phyloP scores from a whole-genome alignment of 2,113 vertebrate genomes.

The Abramis brama region DNA sequence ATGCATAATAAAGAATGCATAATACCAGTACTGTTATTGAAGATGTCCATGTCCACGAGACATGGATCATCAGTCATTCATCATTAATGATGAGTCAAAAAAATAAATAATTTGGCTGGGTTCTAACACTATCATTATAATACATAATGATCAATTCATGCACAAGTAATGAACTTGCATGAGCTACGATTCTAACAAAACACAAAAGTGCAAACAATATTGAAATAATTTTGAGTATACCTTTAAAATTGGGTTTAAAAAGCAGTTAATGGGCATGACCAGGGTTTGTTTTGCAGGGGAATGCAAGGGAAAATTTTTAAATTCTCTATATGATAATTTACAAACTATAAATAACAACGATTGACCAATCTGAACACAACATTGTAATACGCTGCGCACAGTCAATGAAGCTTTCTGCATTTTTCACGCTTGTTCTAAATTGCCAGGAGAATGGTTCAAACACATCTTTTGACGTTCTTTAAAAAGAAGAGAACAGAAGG shows the following conservation, averaged over 20 bases:
- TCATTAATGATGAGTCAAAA: neutral
- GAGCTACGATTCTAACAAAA: neutral
- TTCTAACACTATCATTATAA: neutral
- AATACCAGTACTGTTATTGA: neutral
- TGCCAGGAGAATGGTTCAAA: too few species aligned
- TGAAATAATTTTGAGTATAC: neutral
- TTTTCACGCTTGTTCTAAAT: too few species aligned
- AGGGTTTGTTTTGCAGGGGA: too few species aligned
- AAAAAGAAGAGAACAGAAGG: too few species aligned
- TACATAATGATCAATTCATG: neutral
- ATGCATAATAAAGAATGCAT: neutral
- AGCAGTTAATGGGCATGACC: constrained; percentile 44
- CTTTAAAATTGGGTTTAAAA: constrained; percentile 49
- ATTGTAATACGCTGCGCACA: too few species aligned
- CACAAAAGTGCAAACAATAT: neutral
- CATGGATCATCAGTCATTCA: neutral
- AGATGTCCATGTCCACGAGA: neutral
- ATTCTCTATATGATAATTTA: too few species aligned
- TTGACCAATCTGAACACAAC: too few species aligned
- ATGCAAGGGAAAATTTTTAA: too few species aligned
- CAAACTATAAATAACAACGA: too few species aligned
- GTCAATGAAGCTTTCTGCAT: too few species aligned
- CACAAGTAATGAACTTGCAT: neutral
- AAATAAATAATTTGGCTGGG: neutral
- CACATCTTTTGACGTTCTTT: too few species aligned